These are phyloP conservation scores for Phyllostomus hastatus DNA, from an alignment of 2,113 vertebrate species.

Conservation along the genomic window DNA sequence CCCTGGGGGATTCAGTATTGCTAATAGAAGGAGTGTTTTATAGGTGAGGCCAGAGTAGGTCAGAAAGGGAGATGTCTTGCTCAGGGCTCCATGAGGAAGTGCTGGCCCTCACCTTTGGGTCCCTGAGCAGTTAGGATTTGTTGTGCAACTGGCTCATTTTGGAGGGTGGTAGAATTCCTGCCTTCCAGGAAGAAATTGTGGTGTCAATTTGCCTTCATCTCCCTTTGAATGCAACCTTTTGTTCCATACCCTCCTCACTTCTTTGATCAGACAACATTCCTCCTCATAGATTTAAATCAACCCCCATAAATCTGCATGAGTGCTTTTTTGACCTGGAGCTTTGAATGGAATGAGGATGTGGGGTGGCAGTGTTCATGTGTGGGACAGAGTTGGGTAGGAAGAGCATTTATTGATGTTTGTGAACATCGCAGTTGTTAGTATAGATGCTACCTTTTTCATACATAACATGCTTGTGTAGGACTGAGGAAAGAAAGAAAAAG, in stretches of 20 bases:
- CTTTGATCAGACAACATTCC: neutral
- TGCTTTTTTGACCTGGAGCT: neutral
- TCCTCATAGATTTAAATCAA: neutral
- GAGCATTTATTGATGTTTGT: neutral
- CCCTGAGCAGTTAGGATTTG: too few relatives aligned
- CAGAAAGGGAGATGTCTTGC: neutral
- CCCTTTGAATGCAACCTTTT: neutral
- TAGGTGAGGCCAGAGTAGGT: rapidly evolving
- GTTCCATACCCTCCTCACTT: neutral
- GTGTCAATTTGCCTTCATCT: neutral
- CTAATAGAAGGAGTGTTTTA: neutral
- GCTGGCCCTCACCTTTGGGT: neutral
- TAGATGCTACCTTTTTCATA: neutral
- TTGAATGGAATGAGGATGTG: neutral
- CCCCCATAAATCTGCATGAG: neutral
- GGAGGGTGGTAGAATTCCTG: neutral
- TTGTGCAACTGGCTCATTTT: neutral
- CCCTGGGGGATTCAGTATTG: rapidly evolving
- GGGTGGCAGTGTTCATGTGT: neutral
- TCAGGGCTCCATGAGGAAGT: neutral
- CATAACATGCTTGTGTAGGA: neutral
- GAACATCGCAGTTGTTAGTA: neutral
- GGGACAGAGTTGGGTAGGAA: neutral
- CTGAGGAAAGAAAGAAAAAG: neutral
- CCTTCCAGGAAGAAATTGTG: neutral